These are phyloP conservation scores for Melanophora roralis DNA, from an alignment of 2,888 invertebrate genomes.

Conservation along the genomic window DNA sequence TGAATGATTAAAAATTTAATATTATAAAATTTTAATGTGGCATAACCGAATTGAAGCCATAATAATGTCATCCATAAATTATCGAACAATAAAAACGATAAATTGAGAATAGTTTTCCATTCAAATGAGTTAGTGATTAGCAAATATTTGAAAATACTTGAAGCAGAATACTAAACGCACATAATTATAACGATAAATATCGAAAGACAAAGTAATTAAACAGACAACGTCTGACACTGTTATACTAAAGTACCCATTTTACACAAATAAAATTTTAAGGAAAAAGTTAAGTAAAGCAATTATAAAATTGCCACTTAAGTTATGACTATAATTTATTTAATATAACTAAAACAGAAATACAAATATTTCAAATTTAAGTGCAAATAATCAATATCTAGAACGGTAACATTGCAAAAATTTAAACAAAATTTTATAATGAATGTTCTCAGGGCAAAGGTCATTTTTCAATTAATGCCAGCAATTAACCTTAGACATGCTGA, in stretches of 20 bases:
- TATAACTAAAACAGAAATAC: neutral
- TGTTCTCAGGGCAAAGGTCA: slow-evolving; percentile 25
- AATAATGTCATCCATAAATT: slow-evolving; percentile 60
- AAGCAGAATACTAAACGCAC: slow-evolving; percentile 12
- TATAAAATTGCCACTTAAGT: slow-evolving; percentile 4
- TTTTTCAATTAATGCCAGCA: slow-evolving; percentile 33
- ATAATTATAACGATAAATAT: slow-evolving; percentile 56
- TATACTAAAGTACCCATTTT: neutral
- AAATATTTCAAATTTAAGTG: neutral
- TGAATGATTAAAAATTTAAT: slow-evolving; percentile 53
- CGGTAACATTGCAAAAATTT: slow-evolving; percentile 25
- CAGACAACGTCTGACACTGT: neutral
- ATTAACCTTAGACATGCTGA: slow-evolving; percentile 53
- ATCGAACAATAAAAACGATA: slow-evolving; percentile 48
- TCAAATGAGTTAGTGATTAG: slow-evolving; percentile 41
- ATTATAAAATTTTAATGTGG: slow-evolving; percentile 59
- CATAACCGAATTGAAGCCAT: slow-evolving; percentile 57
- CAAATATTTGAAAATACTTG: slow-evolving; percentile 60
- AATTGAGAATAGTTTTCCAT: slow-evolving; percentile 28
- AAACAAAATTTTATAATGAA: neutral
- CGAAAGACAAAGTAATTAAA: slow-evolving; percentile 37
- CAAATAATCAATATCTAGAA: slow-evolving; percentile 24
- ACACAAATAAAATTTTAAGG: neutral
- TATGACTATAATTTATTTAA: neutral
- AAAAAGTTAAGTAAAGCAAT: neutral